These are phyloP conservation scores for Chiloscyllium plagiosum DNA, from an alignment of 2,113 vertebrate species.

Conservation along the genomic window DNA sequence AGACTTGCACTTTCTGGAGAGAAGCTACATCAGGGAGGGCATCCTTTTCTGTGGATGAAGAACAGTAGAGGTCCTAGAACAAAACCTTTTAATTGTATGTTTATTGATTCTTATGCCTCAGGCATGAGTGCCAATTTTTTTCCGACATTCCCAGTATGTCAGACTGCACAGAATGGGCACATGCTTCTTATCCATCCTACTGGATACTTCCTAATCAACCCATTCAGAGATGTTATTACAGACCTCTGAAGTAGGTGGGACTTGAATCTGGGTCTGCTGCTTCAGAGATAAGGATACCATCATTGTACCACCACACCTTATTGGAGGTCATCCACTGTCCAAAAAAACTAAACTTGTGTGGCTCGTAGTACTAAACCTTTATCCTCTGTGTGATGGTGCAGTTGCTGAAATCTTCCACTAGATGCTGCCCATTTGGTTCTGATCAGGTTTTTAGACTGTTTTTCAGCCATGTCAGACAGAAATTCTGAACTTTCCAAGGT, in stretches of 20 bases:
- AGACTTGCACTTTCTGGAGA: background rate
- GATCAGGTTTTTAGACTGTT: background rate
- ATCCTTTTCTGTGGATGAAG: no score
- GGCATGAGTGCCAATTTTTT: background rate
- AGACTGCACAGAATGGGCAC: no score
- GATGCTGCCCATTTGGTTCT: background rate
- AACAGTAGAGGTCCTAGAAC: no score
- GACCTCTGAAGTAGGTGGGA: no score
- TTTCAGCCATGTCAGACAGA: background rate
- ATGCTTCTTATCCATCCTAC: no score
- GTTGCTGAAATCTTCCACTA: slow-evolving; percentile 8
- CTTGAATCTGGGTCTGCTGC: no score
- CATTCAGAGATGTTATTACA: no score
- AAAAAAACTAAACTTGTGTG: background rate
- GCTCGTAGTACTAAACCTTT: background rate
- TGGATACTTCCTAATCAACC: no score
- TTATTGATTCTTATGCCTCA: background rate
- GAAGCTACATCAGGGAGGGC: background rate
- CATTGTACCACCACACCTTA: no score
- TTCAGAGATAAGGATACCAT: no score
- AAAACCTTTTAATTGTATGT: background rate
- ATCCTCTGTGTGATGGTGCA: background rate
- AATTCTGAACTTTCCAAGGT: background rate
- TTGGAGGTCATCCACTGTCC: background rate
- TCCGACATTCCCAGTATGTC: background rate